These are phyloP conservation scores for Ametastegia equiseti DNA, from an alignment of 2,888 invertebrate genomes.

Conservation along the genomic window DNA sequence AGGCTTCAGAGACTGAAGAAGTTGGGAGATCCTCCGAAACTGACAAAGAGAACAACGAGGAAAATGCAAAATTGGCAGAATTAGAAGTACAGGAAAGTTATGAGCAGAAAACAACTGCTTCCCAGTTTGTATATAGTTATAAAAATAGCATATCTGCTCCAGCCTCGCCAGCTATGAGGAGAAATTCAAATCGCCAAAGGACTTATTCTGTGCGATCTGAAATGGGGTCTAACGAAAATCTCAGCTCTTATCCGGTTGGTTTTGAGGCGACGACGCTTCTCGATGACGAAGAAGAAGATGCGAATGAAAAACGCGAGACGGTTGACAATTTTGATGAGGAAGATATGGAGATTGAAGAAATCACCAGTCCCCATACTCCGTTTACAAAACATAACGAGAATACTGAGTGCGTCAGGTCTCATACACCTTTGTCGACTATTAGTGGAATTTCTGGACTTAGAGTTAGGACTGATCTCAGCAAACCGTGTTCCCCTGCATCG, in stretches of 20 bases:
- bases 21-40: background rate
- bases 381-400: slow-evolving; percentile 62
- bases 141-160: slow-evolving; percentile 70
- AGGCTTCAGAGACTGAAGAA: background rate
- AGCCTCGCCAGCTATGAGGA: slow-evolving; percentile 64
- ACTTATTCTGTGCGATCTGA: slow-evolving; percentile 66
- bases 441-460: slow-evolving; percentile 68
- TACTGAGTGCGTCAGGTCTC: slow-evolving; percentile 61
- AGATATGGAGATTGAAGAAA: slow-evolving; percentile 71
- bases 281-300: slow-evolving; percentile 68
- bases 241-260: slow-evolving; percentile 65
- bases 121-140: slow-evolving; percentile 63
- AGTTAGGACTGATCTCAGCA: slow-evolving; percentile 71
- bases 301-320: slow-evolving; percentile 74
- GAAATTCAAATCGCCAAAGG: slow-evolving; percentile 56
- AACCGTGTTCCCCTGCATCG: slow-evolving; percentile 72
- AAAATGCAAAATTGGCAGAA: background rate
- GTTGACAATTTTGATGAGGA: slow-evolving; percentile 76
- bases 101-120: slow-evolving; percentile 53
- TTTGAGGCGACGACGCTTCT: slow-evolving; percentile 64
- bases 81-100: slow-evolving; percentile 45
- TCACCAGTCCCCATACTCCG: slow-evolving; percentile 66
- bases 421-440: slow-evolving; percentile 66
- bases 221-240: slow-evolving; percentile 68
- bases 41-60: background rate